Conservation (phyloP, 2,113 vertebrate species). For the Alces alces region DNA sequence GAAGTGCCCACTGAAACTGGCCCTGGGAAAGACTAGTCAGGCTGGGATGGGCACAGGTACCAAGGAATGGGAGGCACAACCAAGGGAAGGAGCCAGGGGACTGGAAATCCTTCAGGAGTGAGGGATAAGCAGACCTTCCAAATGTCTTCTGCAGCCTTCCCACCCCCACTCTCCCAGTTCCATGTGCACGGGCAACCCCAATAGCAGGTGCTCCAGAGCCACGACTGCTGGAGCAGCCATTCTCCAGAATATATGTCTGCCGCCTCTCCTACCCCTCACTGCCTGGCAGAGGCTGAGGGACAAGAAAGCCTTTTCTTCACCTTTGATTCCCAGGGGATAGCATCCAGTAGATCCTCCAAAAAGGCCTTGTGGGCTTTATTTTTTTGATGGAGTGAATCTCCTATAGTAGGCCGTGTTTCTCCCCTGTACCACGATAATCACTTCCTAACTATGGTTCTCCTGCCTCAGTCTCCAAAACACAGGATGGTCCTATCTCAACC, state of each 20-base stretch:
- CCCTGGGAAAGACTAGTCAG: neutral
- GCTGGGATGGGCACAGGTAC: neutral
- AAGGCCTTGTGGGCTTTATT: neutral
- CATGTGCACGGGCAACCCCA: neutral
- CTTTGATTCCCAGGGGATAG: neutral
- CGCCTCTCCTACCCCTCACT: rapidly evolving
- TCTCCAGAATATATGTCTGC: neutral
- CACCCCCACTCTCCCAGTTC: rapidly evolving
- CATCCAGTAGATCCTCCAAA: neutral
- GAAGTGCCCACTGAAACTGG: neutral
- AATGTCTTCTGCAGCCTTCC: neutral
- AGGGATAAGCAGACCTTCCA: neutral
- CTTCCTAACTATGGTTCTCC: neutral
- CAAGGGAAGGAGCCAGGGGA: neutral
- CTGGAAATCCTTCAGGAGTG: neutral
- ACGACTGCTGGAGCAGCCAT: neutral
- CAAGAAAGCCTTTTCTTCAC: neutral
- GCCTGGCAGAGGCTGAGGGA: neutral
- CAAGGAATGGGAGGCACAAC: neutral
- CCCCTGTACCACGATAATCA: neutral
- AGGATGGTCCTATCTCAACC: neutral
- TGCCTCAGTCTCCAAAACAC: neutral
- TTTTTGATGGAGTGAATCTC: neutral
- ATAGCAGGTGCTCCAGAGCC: neutral
- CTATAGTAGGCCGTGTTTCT: neutral